Evolutionary conservation across 2,888 invertebrate species (phyloP), one percentile per base, ranked within the genome.

Genomic region (Alcis repandata): DNA sequence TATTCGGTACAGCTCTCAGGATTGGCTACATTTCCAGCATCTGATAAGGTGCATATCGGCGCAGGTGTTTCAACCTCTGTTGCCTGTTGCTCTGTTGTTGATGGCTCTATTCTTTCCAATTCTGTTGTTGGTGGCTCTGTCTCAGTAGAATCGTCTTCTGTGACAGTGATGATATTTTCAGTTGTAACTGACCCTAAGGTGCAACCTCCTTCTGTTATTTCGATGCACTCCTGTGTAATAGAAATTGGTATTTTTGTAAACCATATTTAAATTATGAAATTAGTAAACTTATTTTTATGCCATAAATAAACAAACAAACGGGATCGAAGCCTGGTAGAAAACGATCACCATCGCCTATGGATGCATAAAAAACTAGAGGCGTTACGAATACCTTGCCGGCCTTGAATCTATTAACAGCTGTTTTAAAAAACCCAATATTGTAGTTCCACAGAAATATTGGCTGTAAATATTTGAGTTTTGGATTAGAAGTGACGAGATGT

Each of bases 1-100:
- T 76, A 85, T 0, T 67, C 63, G 40, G 76, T 54, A 60, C 85
- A 85, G 10, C 68, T n/a, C n/a, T 71, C 63, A 0, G 83, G 82
- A 32, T 84, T 74, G 0, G 84, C 67, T 0, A 81, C 45, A 13
- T 78, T 75, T n/a, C 80, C 83, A 9, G 77, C 74, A 0, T 67
- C 68, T 8, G 75, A 82, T 1, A 74, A 59, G 3, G 75, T 68
- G 40, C 83, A 84, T 13, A 80, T 27, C 0, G 70, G 45, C 1
- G 46, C 59, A n/a, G n/a, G n/a, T 6, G 52, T 22, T 1, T n/a
- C 38, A 20, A 13, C 20, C 7, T n/a, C 33, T 51, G 49, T 33
- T 49, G 38, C 11, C 10, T 9, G 2, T 10, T 33, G n/a, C 7
- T 6, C 17, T 13, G 54, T 56, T 20, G 43, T 36, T 48, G n/a